Conservation (phyloP, 92 coral and sea anemone genomes). For the Phenganax stokvisi region DNA sequence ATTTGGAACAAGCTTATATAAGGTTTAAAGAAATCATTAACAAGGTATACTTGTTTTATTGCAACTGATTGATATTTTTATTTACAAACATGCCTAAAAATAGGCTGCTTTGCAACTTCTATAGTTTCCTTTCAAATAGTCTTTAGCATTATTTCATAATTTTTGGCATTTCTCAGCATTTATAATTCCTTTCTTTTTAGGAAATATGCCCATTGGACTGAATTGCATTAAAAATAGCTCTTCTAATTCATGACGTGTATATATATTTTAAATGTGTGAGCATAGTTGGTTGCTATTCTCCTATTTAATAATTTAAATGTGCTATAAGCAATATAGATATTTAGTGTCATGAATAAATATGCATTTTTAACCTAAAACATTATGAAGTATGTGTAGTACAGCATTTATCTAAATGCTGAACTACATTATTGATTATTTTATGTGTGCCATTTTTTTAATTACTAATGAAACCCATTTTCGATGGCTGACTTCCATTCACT, state of each 20-base stretch:
- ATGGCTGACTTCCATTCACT: no score
- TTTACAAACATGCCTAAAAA: background rate
- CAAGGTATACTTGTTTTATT: slow-evolving; percentile 36
- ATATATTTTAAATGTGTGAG: background rate
- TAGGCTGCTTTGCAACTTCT: background rate
- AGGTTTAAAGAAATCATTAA: slow-evolving; percentile 61
- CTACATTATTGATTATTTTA: no score
- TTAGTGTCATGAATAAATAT: no score
- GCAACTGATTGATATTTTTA: background rate
- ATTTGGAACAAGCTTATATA: slow-evolving; percentile 65
- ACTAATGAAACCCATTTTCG: no score
- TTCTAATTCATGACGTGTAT: slow-evolving; percentile 1
- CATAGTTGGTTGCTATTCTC: background rate
- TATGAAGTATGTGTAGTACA: no score
- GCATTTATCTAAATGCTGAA: no score
- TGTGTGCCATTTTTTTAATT: no score
- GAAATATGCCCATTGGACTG: background rate
- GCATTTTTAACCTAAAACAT: no score
- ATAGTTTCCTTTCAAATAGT: no score
- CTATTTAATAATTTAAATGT: background rate
- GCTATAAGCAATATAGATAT: no score
- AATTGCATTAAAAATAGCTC: background rate
- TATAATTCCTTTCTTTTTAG: background rate
- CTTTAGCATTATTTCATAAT: no score
- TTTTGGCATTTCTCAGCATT: background rate